A percentile compares a stretch with the other conserved stretches of the same genome.
phyloP scores from a whole-genome alignment of 2,888 invertebrate species.

The Sinopyrophorus schimmeli region DNA sequence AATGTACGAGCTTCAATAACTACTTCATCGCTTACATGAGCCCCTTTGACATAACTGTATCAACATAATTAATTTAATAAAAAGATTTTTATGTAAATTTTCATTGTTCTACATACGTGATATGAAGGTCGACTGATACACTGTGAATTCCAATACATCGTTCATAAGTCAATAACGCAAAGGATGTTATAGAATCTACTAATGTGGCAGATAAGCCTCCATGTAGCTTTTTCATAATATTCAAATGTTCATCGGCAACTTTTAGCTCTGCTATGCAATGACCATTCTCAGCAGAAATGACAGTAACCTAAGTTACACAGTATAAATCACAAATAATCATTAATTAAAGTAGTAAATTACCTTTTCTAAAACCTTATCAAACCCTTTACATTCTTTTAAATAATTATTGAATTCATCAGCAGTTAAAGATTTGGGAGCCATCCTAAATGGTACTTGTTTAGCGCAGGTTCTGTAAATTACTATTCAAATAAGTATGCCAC shows the following conservation, averaged over 20 bases:
- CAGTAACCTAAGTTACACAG: constrained; percentile 40
- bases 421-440: not conserved
- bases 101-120: constrained; percentile 63
- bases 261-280: constrained; percentile 74
- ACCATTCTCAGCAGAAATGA: constrained; percentile 66
- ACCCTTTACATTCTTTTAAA: not conserved
- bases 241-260: constrained; percentile 74
- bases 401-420: not conserved
- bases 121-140: constrained; percentile 80
- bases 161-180: constrained; percentile 73
- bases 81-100: not conserved
- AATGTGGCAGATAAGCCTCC: constrained; percentile 85
- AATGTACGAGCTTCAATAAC: constrained; percentile 77
- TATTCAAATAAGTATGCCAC: not conserved
- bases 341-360: constrained; percentile 1
- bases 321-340: not conserved
- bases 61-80: no score
- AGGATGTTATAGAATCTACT: constrained; percentile 76
- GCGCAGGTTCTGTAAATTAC: not conserved
- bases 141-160: constrained; percentile 60
- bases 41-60: no score
- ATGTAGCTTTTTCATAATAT: constrained; percentile 75
- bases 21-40: constrained; percentile 76
- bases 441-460: not conserved
- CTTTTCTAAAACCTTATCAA: constrained; percentile 4